Conservation (phyloP, 2,888 invertebrate species). For the Escarpia spicata region DNA sequence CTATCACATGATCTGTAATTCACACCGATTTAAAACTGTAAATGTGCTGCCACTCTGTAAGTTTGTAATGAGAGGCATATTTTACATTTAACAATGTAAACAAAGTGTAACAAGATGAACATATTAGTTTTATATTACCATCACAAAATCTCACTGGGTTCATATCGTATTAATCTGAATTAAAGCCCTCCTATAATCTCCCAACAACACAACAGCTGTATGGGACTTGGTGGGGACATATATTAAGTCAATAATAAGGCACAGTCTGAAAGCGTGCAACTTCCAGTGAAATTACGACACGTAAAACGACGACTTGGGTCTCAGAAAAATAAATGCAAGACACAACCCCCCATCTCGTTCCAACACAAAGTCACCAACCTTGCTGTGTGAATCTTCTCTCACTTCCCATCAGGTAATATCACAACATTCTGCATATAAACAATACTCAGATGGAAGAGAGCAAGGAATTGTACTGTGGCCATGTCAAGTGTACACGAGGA, state of each 20-base stretch:
- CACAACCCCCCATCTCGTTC: background rate
- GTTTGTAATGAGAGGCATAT: background rate
- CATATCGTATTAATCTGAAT: background rate
- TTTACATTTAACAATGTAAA: background rate
- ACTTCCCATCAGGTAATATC: background rate
- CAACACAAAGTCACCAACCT: background rate
- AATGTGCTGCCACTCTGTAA: background rate
- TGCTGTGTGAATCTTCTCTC: background rate
- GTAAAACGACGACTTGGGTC: background rate
- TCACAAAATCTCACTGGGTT: background rate
- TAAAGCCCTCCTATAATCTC: background rate
- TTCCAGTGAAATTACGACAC: background rate
- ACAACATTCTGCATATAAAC: background rate
- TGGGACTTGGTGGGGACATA: too few species aligned
- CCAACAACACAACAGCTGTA: too few species aligned
- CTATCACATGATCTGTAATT: background rate
- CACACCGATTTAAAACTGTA: background rate
- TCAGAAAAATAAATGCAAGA: background rate
- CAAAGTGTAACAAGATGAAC: background rate
- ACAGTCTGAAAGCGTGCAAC: background rate
- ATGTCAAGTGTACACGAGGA: background rate
- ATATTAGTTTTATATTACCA: background rate
- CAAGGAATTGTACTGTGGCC: too few species aligned
- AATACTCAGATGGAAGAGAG: too few species aligned
- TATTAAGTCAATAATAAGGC: background rate